Evolutionary conservation across 2,797 vertebrate species (phyloP).

Genomic region (Potorous gilbertii): DNA sequence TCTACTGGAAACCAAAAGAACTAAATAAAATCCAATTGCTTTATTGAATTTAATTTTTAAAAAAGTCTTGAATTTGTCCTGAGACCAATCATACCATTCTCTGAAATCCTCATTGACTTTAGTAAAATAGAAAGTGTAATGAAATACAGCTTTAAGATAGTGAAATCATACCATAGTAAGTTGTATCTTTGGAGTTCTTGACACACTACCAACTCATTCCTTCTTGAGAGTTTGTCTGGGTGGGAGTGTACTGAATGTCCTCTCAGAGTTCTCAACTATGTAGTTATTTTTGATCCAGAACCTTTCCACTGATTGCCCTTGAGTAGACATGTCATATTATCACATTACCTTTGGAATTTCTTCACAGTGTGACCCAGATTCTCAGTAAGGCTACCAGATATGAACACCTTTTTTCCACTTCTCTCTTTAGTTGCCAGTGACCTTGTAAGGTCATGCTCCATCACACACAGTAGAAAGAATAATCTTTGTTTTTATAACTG

Average conservation of each 20-base stretch:
- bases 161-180: slow-evolving; percentile 44
- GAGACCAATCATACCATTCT: slow-evolving; percentile 44
- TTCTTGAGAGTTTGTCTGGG: slow-evolving; percentile 34
- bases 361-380: slow-evolving; percentile 59
- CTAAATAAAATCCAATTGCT: slow-evolving; percentile 16
- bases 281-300: slow-evolving; percentile 71
- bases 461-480: background rate
- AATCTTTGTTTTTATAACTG: background rate
- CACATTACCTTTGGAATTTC: slow-evolving; percentile 65
- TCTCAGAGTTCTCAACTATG: slow-evolving; percentile 60
- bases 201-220: background rate
- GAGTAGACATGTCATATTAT: slow-evolving; percentile 58
- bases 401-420: slow-evolving; percentile 40
- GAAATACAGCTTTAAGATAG: slow-evolving; percentile 52
- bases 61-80: slow-evolving; percentile 22
- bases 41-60: slow-evolving; percentile 37
- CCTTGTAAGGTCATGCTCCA: slow-evolving; percentile 33
- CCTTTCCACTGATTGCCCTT: slow-evolving; percentile 62
- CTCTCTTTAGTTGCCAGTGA: slow-evolving; percentile 45
- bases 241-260: slow-evolving; percentile 48
- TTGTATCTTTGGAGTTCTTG: slow-evolving; percentile 47
- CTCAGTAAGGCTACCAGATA: slow-evolving; percentile 56
- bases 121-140: slow-evolving; percentile 52
- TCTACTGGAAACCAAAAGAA: slow-evolving; percentile 19
- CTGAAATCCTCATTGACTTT: slow-evolving; percentile 28